Base-by-base conservation (phyloP, 2,888 invertebrate species). In the Hyppa rectilinea region DNA sequence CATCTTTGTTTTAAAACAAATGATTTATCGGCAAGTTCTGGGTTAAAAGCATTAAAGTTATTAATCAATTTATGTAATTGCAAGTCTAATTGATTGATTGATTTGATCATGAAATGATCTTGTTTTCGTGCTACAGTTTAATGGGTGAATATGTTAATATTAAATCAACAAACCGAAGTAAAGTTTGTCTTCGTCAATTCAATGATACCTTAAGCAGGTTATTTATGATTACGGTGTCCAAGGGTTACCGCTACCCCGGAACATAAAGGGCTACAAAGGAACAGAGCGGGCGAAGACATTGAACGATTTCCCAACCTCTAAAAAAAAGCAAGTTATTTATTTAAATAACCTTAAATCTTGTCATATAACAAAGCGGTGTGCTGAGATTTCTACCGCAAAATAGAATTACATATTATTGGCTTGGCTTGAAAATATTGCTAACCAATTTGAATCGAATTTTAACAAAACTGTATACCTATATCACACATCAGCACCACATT, bases 21-120 rank as follows among this genome's bases (percentile, higher is more conserved):
- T 71, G 63, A 81, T 79, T 79, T 77, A 81, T 71, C 43, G 38
- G 52, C 61, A 71, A 70, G 71, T 81, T 71, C 71, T 81, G 67
- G 78, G 81, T 77, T 67, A 49, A 58, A 47, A 60, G 2, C 20
- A 45, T 38, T 55, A 29, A n/a, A 50, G 45, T 80, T 59, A 80
- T 67, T 68, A 80, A 64, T 64, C 63, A 75, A 61, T 68, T 60
- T 52, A 53, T 76, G 38, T 68, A 78, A 78, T 78, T 80, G 49
- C 31, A 31, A 31, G 14, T 61, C 2, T 63, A 80, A 64, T 74
- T 49, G 31, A 61, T 78, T 78, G 65, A 66, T 66, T 73, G 61
- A 38, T 69, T 55, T 69, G 43, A 64, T 68, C 52, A 68, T 78
- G 58, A 50, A 49, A 45, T 62, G 23, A 29, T 80, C 50, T 75